A percentile compares a stretch with the other conserved stretches of the same genome.
Evolutionary conservation across 2,888 invertebrate species (phyloP).

Genomic region (Temnothorax ravouxi): DNA sequence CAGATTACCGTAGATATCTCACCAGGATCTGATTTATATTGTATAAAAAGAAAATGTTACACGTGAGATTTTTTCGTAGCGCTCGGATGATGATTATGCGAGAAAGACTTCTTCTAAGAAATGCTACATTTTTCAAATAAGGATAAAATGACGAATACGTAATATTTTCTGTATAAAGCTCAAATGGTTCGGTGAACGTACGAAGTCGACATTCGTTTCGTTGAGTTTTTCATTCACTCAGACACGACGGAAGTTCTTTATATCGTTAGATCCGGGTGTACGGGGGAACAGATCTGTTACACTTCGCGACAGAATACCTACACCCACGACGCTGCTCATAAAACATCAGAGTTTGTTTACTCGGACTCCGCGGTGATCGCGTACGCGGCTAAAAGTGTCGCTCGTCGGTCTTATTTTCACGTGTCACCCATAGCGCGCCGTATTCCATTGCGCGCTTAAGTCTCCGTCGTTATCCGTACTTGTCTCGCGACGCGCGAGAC

Average conservation of each 20-base stretch:
- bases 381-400: conserved; percentile 25
- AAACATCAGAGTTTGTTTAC: conserved; percentile 53
- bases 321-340: conserved; percentile 23
- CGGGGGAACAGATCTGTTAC: conserved; percentile 28
- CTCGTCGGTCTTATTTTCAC: conserved; percentile 51
- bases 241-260: conserved; percentile 9
- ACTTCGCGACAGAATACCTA: conserved; percentile 7
- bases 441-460: conserved; percentile 39
- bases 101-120: neutral
- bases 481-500: conserved; percentile 37
- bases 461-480: conserved; percentile 47
- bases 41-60: conserved; percentile 14
- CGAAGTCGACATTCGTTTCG: conserved; percentile 2
- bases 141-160: neutral
- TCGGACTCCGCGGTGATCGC: conserved; percentile 30
- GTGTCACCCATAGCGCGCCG: conserved; percentile 21
- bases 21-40: conserved; percentile 33
- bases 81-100: neutral
- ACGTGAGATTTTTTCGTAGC: neutral
- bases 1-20: conserved; percentile 34
- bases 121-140: neutral
- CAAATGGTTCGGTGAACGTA: neutral
- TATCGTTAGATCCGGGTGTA: neutral
- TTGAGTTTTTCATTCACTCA: conserved; percentile 12
- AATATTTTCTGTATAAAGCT: neutral